phyloP scores from a whole-genome alignment of 2,113 vertebrate species.

The Urocitellus parryii region DNA sequence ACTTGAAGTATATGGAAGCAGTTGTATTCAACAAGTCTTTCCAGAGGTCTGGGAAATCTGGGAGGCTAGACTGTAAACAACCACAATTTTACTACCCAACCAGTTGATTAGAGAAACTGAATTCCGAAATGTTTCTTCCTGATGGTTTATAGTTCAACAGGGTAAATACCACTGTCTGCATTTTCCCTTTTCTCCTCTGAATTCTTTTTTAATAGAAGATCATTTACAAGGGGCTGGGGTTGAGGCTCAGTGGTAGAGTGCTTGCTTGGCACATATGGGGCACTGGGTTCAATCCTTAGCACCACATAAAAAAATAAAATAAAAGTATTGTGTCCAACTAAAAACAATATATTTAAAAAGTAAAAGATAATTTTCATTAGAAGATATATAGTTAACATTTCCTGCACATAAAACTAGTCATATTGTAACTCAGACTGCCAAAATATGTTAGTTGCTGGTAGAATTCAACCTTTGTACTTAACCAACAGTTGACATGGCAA shows the following conservation, averaged over 20 bases:
- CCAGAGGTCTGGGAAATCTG: neutral
- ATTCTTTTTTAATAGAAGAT: neutral
- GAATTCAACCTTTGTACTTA: neutral
- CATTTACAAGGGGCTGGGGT: neutral
- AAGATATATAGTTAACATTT: neutral
- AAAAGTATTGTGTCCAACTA: too few relatives aligned
- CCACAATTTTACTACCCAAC: neutral
- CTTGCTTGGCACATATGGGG: too few relatives aligned
- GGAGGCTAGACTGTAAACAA: neutral
- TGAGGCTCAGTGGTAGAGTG: too few relatives aligned
- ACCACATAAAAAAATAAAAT: too few relatives aligned
- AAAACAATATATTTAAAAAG: too few relatives aligned
- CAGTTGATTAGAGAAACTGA: neutral
- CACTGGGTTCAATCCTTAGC: too few relatives aligned
- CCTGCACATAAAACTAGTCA: neutral
- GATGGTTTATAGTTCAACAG: neutral
- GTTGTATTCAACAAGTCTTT: neutral
- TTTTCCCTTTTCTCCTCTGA: neutral
- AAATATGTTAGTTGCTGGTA: neutral
- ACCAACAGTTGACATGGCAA: neutral
- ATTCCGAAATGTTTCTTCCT: neutral
- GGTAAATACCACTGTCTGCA: neutral
- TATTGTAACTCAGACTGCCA: neutral
- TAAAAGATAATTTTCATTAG: conserved; percentile 24
- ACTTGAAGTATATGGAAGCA: neutral